These are phyloP conservation scores for Microplitis mediator DNA, from an alignment of 1,140 invertebrate species.

Conservation along the genomic window DNA sequence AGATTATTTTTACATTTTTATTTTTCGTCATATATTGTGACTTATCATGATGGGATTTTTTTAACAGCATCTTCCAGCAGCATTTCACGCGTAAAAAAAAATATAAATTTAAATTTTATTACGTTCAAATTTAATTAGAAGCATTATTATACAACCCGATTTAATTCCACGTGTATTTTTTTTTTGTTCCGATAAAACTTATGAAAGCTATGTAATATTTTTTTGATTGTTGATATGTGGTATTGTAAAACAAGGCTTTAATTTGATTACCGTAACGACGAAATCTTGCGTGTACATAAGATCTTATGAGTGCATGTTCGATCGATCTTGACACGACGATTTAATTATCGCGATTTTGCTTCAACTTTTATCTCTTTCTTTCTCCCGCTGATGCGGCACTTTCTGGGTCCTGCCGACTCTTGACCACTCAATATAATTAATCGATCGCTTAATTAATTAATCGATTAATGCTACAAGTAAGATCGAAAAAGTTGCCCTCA, in stretches of 20 bases:
- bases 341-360: constrained; percentile 42
- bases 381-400: constrained; percentile 10
- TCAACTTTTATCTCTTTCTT: background rate
- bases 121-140: too few relatives aligned
- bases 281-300: constrained; percentile 47
- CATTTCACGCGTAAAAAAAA: too few relatives aligned
- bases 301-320: constrained; percentile 37
- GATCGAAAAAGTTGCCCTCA: constrained; percentile 31
- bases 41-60: too few relatives aligned
- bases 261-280: constrained; percentile 44
- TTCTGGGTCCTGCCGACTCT: constrained; percentile 9
- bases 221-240: background rate
- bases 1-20: background rate
- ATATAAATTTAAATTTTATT: too few relatives aligned
- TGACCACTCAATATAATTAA: constrained; percentile 44
- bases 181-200: too few relatives aligned
- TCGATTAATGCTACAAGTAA: constrained; percentile 40
- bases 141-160: too few relatives aligned
- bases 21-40: background rate
- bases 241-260: constrained; percentile 10
- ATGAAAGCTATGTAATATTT: background rate
- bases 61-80: too few relatives aligned
- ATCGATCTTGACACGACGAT: constrained; percentile 48
- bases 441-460: constrained; percentile 51
- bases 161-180: too few relatives aligned